Evolutionary conservation across 1,140 invertebrate species (phyloP).

Genomic region (Mactra quadrangularis): DNA sequence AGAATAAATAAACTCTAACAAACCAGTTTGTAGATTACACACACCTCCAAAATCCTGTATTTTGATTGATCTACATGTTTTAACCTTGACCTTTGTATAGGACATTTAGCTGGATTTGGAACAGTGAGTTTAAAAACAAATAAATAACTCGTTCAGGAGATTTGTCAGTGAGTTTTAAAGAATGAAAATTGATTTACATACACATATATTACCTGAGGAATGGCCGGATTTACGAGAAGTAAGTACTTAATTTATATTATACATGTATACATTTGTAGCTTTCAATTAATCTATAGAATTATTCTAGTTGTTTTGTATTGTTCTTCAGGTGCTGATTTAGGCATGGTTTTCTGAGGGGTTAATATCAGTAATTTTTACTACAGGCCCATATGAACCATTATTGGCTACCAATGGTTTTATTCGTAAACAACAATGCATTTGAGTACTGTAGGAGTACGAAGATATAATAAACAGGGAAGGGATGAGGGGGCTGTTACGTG

Average conservation of each 20-base stretch:
- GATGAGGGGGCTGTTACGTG: too few species aligned
- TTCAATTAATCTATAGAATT: not conserved
- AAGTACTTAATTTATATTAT: slow-evolving; percentile 17
- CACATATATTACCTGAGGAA: slow-evolving; percentile 85
- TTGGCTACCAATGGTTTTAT: too few species aligned
- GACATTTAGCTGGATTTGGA: slow-evolving; percentile 5
- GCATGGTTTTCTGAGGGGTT: too few species aligned
- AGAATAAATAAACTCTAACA: too few species aligned
- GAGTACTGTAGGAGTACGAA: too few species aligned
- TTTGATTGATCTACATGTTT: slow-evolving; percentile 1
- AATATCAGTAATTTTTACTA: too few species aligned
- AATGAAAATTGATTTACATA: slow-evolving; percentile 87
- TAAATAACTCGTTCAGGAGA: not conserved
- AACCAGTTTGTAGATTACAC: too few species aligned
- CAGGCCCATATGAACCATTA: too few species aligned
- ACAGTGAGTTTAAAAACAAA: not conserved
- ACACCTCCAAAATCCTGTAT: slow-evolving; percentile 18
- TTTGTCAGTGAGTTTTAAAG: not conserved
- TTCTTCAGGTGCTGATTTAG: too few species aligned
- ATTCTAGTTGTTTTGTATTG: slow-evolving; percentile 14
- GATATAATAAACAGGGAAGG: too few species aligned
- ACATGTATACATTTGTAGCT: too few species aligned
- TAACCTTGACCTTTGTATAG: not conserved
- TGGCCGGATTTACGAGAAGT: slow-evolving; percentile 87
- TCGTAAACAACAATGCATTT: too few species aligned